Evolutionary conservation across 2,797 vertebrate species (phyloP).

Genomic region (Pyrocephalus nanus): DNA sequence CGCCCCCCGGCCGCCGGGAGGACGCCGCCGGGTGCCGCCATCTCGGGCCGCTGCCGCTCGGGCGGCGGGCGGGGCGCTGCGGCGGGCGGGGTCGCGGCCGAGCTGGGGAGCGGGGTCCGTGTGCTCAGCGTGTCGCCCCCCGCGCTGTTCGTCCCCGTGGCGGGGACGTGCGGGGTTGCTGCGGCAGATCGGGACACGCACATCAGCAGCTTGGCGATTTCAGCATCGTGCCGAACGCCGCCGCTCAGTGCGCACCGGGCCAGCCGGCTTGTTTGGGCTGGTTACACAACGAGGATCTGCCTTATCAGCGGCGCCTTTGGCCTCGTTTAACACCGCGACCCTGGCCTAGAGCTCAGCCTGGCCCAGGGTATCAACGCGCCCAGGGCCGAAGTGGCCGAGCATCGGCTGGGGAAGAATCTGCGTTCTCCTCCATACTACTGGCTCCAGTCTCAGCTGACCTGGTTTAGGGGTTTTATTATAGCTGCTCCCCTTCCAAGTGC

Average conservation of each 20-base stretch:
- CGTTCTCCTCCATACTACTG: accelerated
- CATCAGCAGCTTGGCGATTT: accelerated
- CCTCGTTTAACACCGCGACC: not conserved
- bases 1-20: not conserved
- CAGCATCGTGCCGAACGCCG: not conserved
- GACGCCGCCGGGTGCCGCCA: not conserved
- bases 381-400: accelerated
- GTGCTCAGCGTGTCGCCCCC: not conserved
- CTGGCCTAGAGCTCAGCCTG: not conserved
- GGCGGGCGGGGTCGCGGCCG: not conserved
- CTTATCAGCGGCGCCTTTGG: not conserved
- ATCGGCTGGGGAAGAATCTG: accelerated
- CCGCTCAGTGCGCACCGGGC: not conserved
- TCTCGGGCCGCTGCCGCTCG: not conserved
- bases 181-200: accelerated
- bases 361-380: accelerated
- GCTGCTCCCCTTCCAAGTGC: not conserved
- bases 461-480: not conserved
- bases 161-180: not conserved
- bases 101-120: not conserved
- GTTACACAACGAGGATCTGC: not conserved
- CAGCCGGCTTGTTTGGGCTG: not conserved
- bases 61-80: not conserved
- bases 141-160: accelerated
- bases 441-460: accelerated